Evolutionary conservation across 2,113 vertebrate genomes (phyloP).

Genomic region (Psettodes erumei): DNA sequence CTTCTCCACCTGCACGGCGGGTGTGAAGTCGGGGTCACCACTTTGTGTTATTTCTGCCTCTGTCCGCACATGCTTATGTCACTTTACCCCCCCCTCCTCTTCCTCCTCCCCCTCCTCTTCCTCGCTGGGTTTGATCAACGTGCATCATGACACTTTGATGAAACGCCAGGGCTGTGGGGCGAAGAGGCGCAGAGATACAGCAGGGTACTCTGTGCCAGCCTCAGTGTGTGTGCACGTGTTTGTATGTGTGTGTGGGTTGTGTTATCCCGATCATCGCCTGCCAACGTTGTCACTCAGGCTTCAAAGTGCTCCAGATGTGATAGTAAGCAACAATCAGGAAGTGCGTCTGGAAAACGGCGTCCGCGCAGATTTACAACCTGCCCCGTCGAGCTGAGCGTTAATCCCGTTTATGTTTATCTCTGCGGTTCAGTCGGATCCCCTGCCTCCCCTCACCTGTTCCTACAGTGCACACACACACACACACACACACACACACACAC

Average conservation of each 20-base stretch:
- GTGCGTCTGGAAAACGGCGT: not conserved
- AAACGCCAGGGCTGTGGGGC: constrained; percentile 53
- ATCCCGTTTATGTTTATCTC: constrained; percentile 55
- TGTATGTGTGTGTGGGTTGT: not conserved
- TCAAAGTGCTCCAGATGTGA: constrained; percentile 38
- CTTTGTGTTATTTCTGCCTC: constrained; percentile 37
- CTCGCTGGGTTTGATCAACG: constrained; percentile 59
- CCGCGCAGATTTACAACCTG: constrained; percentile 27
- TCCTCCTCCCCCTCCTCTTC: not conserved
- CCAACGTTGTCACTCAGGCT: constrained; percentile 49
- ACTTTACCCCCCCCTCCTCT: constrained; percentile 6
- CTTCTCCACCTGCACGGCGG: constrained; percentile 53
- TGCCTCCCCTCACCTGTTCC: constrained; percentile 64
- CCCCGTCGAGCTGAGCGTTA: constrained; percentile 8
- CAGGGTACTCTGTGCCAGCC: constrained; percentile 44
- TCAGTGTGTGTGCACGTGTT: not conserved
- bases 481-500: too few species aligned
- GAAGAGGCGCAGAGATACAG: constrained; percentile 41
- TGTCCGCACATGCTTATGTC: constrained; percentile 45
- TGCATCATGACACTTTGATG: constrained; percentile 73
- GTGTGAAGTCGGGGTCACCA: constrained; percentile 56
- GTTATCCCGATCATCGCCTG: constrained; percentile 41
- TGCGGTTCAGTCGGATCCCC: constrained; percentile 41
- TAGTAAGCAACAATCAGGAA: not conserved
- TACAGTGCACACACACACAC: too few species aligned